Percentiles rank a stretch among this genome's conserved stretches.
Evolutionary conservation across 1,140 invertebrate genomes (phyloP).

Genomic region (Drosophila nasuta): DNA sequence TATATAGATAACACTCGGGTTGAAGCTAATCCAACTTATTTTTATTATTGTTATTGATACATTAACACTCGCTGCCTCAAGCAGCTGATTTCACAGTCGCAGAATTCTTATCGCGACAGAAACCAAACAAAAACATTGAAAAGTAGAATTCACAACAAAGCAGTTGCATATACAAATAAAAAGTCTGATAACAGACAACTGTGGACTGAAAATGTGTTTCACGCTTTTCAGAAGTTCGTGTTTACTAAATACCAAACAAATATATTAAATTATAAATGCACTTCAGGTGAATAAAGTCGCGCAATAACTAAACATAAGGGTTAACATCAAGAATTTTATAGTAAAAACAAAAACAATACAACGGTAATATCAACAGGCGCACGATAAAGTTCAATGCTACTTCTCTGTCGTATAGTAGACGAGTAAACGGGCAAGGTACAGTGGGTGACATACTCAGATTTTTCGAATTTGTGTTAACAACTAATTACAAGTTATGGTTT

Average conservation of each 20-base stretch:
- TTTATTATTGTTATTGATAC: slow-evolving; percentile 6
- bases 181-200: slow-evolving; percentile 12
- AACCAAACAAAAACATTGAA: not conserved
- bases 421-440: slow-evolving; percentile 12
- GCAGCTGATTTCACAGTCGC: slow-evolving; percentile 46
- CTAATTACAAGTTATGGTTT: too few species aligned
- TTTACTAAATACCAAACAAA: not conserved
- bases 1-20: not conserved
- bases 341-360: not conserved
- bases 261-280: not conserved
- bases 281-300: not conserved
- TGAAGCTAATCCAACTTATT: not conserved
- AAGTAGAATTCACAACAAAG: not conserved
- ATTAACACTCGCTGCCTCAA: not conserved
- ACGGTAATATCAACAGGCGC: slow-evolving; percentile 41
- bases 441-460: slow-evolving; percentile 1
- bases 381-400: slow-evolving; percentile 69
- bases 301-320: not conserved
- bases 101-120: slow-evolving; percentile 10
- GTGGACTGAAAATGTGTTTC: not conserved
- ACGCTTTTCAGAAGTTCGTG: not conserved
- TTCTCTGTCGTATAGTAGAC: slow-evolving; percentile 19
- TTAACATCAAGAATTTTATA: not conserved
- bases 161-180: slow-evolving; percentile 16
- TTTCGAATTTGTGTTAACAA: too few species aligned